Base-by-base conservation (phyloP, 2,113 vertebrate species). In the Xenus cinereus region DNA sequence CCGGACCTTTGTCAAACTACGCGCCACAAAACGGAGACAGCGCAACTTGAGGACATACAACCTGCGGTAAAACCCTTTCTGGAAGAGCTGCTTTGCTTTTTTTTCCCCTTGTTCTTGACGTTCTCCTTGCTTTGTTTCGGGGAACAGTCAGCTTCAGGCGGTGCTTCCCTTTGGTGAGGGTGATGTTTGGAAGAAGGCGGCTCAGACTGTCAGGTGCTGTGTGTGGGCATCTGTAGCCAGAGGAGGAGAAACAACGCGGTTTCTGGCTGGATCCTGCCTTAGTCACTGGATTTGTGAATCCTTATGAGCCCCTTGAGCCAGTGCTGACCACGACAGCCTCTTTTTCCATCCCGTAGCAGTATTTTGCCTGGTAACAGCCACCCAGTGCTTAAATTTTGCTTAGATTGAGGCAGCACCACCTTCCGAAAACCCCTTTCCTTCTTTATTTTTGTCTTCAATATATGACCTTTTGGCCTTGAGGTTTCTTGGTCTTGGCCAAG, bases 21-120 rank as follows among this genome's bases (percentile, higher is more conserved):
- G 99, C 7, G 99, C 99, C 92, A 99, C 99, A 2, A 99, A 99
- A 75, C 98, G 99, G 30, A 98, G 99, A 23, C 99, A 99, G 90
- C 99, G 99, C 57, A 99, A 99, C 95, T 98, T 99, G 20, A 98
- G 99, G 69, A 99, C 99, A 0, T 99, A 99, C 96, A 99, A 99
- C 62, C 98, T 99, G 87, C 98, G 99, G 99, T 99, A 93, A 96
- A 87, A 75, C 75, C 15, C 1, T 43, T 50, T 28, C 32, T 2
- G 32, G 56, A 48, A 62, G 71, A 53, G 35, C 10, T 33, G 14
- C 41, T 51, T 78, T 62, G 32, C 28, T 79, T 53, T 50, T 56
- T 46, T 46, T 46, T 17, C 17, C 8, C 30, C 22, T 53, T n/a
- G 6, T 28, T 56, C 30, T 51, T 60, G 39, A 30, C 18, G 1